Conservation (phyloP, 2,797 vertebrate genomes). For the Eupleurogrammus muticus region DNA sequence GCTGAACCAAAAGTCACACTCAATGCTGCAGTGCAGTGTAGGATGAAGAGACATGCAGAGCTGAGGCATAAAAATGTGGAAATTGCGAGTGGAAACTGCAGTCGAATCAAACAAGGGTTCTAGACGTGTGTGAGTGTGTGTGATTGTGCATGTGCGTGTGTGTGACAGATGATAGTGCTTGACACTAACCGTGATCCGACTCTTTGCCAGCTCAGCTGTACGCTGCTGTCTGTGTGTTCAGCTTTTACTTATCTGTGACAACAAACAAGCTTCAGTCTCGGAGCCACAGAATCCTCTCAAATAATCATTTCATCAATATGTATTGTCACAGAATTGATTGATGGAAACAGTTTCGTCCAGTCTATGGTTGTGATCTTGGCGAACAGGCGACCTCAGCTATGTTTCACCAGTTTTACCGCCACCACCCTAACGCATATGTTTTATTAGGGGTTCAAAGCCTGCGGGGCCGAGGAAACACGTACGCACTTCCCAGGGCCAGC, state of each 20-base stretch:
- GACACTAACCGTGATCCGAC: constrained; percentile 35
- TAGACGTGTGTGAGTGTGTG: background rate
- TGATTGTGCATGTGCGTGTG: constrained; percentile 2
- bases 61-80: background rate
- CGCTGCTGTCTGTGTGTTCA: constrained; percentile 18
- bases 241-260: constrained; percentile 14
- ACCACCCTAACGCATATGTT: too few relatives aligned
- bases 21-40: constrained; percentile 56
- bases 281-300: background rate
- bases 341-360: background rate
- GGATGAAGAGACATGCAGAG: constrained; percentile 26
- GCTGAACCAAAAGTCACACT: constrained; percentile 24
- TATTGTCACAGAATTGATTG: background rate
- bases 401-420: too few relatives aligned
- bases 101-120: background rate
- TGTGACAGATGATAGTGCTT: constrained; percentile 27
- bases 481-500: too few relatives aligned
- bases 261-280: constrained; percentile 3
- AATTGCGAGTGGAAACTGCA: constrained; percentile 6
- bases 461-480: too few relatives aligned
- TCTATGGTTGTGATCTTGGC: background rate
- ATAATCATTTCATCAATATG: background rate
- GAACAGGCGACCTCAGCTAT: too few relatives aligned
- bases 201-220: constrained; percentile 40
- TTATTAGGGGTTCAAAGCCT: too few relatives aligned